Evolutionary conservation across 1,140 invertebrate species (phyloP).

Genomic region (Holcopasites calliopsidis): DNA sequence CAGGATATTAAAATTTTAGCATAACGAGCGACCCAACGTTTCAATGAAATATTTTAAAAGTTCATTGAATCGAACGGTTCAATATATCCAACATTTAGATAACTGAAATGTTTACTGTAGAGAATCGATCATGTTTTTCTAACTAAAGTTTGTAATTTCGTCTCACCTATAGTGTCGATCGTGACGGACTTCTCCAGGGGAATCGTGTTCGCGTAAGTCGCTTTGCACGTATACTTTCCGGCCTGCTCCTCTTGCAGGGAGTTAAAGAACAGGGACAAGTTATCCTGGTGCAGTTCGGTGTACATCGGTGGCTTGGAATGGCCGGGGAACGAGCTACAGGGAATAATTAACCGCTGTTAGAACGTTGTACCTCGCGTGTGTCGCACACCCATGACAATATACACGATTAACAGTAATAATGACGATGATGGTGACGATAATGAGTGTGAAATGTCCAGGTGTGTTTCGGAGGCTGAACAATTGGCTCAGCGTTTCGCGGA

Average conservation of each 20-base stretch:
- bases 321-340: conserved; percentile 65
- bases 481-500: conserved; percentile 10
- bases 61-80: too few relatives aligned
- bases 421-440: conserved; percentile 1
- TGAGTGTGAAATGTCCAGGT: background rate
- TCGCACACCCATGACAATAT: background rate
- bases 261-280: conserved; percentile 87
- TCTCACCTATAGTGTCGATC: conserved; percentile 87
- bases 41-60: too few relatives aligned
- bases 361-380: background rate
- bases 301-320: conserved; percentile 82
- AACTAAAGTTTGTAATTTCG: too few relatives aligned
- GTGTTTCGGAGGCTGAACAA: background rate
- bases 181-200: conserved; percentile 83
- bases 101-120: too few relatives aligned
- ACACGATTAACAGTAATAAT: background rate
- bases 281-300: conserved; percentile 82
- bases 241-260: conserved; percentile 87
- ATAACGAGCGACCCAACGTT: too few relatives aligned
- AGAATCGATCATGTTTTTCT: too few relatives aligned
- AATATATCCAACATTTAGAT: too few relatives aligned
- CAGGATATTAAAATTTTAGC: too few relatives aligned
- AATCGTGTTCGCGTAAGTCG: conserved; percentile 86
- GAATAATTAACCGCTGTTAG: conserved; percentile 31
- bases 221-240: conserved; percentile 91